phyloP scores from a whole-genome alignment of 2,797 vertebrate genomes.

The Neopelma chrysocephalum region DNA sequence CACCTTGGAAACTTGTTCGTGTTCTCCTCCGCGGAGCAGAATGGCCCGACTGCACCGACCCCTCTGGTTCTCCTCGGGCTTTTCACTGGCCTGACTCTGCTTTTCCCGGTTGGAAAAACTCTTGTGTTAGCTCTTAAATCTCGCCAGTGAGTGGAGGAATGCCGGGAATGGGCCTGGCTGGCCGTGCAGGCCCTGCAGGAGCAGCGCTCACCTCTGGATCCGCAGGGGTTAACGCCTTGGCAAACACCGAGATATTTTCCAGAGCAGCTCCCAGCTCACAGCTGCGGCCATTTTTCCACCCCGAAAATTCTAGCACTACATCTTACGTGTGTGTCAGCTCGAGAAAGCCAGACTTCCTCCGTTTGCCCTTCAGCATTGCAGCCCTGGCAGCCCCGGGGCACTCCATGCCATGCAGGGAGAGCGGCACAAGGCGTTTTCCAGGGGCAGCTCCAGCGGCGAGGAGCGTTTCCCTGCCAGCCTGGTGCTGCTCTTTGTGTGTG shows the following conservation, averaged over 20 bases:
- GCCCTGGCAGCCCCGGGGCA: slow-evolving; percentile 31
- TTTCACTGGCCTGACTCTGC: background rate
- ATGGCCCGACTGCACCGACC: background rate
- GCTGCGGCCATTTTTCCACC: slow-evolving; percentile 54
- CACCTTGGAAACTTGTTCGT: slow-evolving; percentile 52
- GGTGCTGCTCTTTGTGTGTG: slow-evolving; percentile 8
- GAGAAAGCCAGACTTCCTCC: slow-evolving; percentile 52
- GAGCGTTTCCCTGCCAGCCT: background rate
- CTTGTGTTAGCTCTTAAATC: background rate
- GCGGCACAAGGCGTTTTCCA: background rate
- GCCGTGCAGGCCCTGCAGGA: background rate
- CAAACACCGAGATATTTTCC: slow-evolving; percentile 59
- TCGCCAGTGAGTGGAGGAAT: accelerated
- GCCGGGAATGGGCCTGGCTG: accelerated
- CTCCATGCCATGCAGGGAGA: slow-evolving; percentile 3
- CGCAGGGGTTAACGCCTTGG: slow-evolving; percentile 56
- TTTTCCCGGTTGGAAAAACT: background rate
- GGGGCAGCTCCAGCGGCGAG: background rate
- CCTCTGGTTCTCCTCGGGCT: background rate
- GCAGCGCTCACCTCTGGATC: slow-evolving; percentile 1
- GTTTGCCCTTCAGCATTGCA: slow-evolving; percentile 51
- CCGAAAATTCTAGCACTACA: slow-evolving; percentile 51
- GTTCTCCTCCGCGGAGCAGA: background rate
- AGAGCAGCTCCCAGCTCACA: slow-evolving; percentile 49
- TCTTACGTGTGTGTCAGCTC: slow-evolving; percentile 40